phyloP scores from a whole-genome alignment of 2,113 vertebrate genomes.

The Cercopithecus mona region DNA sequence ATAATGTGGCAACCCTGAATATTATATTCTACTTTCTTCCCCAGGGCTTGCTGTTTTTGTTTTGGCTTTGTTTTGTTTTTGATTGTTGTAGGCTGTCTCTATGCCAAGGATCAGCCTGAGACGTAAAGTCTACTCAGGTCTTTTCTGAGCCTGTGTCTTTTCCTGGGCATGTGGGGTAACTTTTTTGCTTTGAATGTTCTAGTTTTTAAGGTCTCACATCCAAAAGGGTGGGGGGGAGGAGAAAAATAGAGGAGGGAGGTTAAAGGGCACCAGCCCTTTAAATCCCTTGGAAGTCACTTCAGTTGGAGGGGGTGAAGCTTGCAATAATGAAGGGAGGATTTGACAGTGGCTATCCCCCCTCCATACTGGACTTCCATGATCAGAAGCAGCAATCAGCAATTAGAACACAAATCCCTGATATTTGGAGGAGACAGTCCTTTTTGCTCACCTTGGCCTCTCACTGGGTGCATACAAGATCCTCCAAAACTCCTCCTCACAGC shows the following conservation, averaged over 20 bases:
- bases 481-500: background rate
- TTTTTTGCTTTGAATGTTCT: background rate
- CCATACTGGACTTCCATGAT: background rate
- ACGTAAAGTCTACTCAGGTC: background rate
- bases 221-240: background rate
- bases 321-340: background rate
- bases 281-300: background rate
- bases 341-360: background rate
- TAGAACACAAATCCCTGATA: background rate
- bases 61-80: background rate
- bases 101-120: background rate
- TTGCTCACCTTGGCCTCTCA: background rate
- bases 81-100: background rate
- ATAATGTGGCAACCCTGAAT: background rate
- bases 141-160: background rate
- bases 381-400: background rate
- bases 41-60: background rate
- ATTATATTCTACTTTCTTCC: background rate
- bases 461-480: background rate
- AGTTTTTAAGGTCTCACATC: background rate
- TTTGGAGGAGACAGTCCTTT: background rate
- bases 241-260: background rate
- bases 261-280: background rate
- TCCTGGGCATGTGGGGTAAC: background rate
- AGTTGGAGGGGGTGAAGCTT: background rate